Percentiles rank a stretch among this genome's conserved stretches.
Evolutionary conservation across 2,797 vertebrate genomes (phyloP).

Genomic region (Pterois miles): DNA sequence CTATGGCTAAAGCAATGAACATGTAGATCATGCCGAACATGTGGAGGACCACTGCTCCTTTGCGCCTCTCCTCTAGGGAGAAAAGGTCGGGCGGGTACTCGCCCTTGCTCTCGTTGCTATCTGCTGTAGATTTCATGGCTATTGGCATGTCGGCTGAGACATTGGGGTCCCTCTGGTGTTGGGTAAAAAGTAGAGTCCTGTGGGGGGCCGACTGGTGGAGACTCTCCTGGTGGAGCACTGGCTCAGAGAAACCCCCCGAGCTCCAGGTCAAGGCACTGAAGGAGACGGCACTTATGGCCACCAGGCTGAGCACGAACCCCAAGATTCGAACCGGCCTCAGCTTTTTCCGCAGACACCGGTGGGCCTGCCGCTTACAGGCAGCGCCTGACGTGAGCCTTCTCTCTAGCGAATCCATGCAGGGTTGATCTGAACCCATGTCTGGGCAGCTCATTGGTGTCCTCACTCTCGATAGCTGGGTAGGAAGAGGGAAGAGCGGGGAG

Average conservation of each 20-base stretch:
- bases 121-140: constrained; percentile 79
- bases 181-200: constrained; percentile 94
- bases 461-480: constrained; percentile 53
- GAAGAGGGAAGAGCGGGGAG: constrained; percentile 37
- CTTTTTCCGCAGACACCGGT: constrained; percentile 87
- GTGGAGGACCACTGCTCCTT: constrained; percentile 92
- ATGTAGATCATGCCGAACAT: constrained; percentile 99
- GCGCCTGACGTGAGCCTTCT: constrained; percentile 49
- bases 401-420: constrained; percentile 53
- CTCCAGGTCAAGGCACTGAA: constrained; percentile 92
- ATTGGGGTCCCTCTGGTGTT: constrained; percentile 79
- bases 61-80: constrained; percentile 85
- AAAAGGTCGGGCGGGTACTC: constrained; percentile 94
- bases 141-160: constrained; percentile 76
- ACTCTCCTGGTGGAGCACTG: constrained; percentile 67
- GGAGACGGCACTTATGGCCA: constrained; percentile 90
- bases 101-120: constrained; percentile 82
- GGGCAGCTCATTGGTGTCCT: constrained; percentile 49
- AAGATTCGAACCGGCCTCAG: constrained; percentile 89
- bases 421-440: constrained; percentile 71
- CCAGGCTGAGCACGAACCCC: constrained; percentile 88
- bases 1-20: constrained; percentile 98
- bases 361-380: constrained; percentile 74
- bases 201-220: constrained; percentile 78
- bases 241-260: constrained; percentile 75